Evolutionary conservation across 2,797 vertebrate genomes (phyloP).

Genomic region (Galago senegalensis): DNA sequence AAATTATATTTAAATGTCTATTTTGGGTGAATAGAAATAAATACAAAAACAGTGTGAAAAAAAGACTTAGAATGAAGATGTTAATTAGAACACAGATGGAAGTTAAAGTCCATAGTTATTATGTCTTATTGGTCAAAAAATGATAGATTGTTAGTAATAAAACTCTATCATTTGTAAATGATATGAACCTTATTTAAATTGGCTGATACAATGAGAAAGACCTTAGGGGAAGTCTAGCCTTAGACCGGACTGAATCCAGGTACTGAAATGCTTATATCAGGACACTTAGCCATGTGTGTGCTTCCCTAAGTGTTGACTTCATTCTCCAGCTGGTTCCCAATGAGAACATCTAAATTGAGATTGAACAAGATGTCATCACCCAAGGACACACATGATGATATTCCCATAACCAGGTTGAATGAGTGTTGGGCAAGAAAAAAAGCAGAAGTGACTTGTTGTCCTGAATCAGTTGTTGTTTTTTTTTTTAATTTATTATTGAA

Average conservation of each 20-base stretch:
- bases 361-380: neutral
- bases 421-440: neutral
- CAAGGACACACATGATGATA: neutral
- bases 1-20: neutral
- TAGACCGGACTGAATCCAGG: neutral
- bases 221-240: neutral
- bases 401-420: neutral
- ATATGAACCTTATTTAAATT: neutral
- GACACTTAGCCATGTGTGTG: neutral
- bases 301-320: neutral
- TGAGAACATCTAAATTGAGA: neutral
- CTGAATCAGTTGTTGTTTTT: neutral
- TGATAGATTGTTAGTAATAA: neutral
- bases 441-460: neutral
- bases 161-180: neutral
- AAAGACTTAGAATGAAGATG: neutral
- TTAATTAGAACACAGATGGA: conserved; percentile 22
- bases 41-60: neutral
- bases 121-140: neutral
- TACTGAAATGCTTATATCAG: neutral
- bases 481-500: neutral
- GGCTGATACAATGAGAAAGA: neutral
- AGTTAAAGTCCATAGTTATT: neutral
- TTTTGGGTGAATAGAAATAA: neutral
- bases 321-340: neutral